These are phyloP conservation scores for Dermatemys mawii DNA, from an alignment of 2,113 vertebrate genomes.

Conservation along the genomic window DNA sequence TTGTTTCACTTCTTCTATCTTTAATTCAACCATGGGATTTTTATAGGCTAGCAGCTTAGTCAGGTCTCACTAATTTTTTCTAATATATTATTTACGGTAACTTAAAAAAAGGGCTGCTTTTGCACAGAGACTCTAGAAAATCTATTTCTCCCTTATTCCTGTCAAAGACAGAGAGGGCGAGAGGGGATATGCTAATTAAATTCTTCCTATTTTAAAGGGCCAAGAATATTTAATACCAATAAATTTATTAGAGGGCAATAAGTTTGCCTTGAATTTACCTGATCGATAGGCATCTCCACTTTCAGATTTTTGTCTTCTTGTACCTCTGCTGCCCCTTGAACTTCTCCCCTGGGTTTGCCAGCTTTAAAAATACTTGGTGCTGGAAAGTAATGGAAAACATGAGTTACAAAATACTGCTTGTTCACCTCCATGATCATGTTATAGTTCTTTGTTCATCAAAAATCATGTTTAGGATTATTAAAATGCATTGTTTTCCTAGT, in stretches of 20 bases:
- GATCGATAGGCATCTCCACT: constrained; percentile 29
- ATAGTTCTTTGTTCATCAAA: not conserved
- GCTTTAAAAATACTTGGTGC: constrained; percentile 28
- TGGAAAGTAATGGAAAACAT: not conserved
- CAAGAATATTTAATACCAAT: not conserved
- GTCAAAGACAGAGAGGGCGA: not conserved
- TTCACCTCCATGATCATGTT: not conserved
- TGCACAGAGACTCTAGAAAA: not conserved
- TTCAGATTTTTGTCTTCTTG: not conserved
- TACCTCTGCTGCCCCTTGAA: not conserved
- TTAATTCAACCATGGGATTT: not conserved
- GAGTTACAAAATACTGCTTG: not conserved
- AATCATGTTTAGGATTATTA: not conserved
- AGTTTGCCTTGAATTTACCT: constrained; percentile 11
- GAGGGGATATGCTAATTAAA: not conserved
- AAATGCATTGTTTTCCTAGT: not conserved
- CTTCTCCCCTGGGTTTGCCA: not conserved
- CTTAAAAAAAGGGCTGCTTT: not conserved
- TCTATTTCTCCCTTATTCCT: not conserved
- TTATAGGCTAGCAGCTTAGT: not conserved
- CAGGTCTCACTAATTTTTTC: not conserved
- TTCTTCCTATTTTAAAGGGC: not conserved
- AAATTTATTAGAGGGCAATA: not conserved
- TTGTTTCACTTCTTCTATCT: not conserved
- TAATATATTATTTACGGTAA: not conserved